Percentiles rank a stretch among this genome's conserved stretches.
Conservation (phyloP, 2,113 vertebrate genomes). For the Etheostoma cragini region DNA sequence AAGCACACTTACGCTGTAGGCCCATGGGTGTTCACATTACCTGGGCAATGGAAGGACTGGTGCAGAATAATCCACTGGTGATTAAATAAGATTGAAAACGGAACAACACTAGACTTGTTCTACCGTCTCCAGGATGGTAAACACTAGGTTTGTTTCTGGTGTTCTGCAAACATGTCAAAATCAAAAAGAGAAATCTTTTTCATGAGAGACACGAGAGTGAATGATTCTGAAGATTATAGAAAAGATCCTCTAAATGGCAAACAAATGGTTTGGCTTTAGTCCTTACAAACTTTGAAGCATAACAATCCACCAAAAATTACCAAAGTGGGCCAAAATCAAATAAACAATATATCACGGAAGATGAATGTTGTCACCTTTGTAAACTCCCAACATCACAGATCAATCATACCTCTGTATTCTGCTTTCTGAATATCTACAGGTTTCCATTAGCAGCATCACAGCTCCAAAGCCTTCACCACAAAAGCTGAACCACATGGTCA, state of each 20-base stretch:
- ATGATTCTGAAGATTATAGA: constrained; percentile 3
- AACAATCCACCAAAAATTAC: constrained; percentile 4
- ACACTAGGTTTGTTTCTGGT: constrained; percentile 29
- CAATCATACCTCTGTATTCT: constrained; percentile 21
- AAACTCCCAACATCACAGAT: constrained; percentile 26
- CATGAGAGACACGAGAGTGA: not conserved
- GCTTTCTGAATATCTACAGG: constrained; percentile 27
- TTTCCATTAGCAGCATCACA: constrained; percentile 36
- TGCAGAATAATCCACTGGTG: constrained; percentile 70
- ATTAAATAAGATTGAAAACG: constrained; percentile 57
- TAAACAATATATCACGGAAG: constrained; percentile 40
- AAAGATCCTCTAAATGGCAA: not conserved
- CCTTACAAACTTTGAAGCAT: constrained; percentile 1
- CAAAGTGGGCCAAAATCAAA: constrained; percentile 3
- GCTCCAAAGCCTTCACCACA: constrained; percentile 32
- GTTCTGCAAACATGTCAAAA: constrained; percentile 23
- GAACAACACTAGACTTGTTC: constrained; percentile 29
- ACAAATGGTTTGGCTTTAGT: constrained; percentile 20
- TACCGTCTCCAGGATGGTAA: constrained; percentile 46
- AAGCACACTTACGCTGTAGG: constrained; percentile 57
- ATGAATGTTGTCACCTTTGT: constrained; percentile 52
- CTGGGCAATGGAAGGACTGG: constrained; percentile 64
- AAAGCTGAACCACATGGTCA: constrained; percentile 41
- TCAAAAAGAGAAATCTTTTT: constrained; percentile 5
- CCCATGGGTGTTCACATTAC: constrained; percentile 38